phyloP scores from a whole-genome alignment of 64 coral and sea anemone species.

The Porites lutea region DNA sequence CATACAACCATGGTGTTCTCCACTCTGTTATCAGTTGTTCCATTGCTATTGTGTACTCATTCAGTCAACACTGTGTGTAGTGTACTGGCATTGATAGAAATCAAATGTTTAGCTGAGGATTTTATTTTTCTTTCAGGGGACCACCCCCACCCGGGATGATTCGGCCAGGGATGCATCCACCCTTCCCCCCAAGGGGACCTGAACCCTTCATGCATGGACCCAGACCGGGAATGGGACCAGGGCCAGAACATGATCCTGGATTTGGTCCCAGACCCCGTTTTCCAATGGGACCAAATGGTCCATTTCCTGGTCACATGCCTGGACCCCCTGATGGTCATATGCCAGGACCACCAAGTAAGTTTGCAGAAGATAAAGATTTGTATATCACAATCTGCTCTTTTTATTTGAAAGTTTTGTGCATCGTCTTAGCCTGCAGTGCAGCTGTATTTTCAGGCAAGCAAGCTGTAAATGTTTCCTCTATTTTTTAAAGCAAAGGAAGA shows the following conservation, averaged over 20 bases:
- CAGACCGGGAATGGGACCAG: conserved; percentile 29
- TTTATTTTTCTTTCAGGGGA: conserved; percentile 17
- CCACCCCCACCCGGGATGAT: conserved; percentile 29
- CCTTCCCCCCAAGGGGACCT: conserved; percentile 29
- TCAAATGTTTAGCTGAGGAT: background rate
- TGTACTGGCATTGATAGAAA: no score
- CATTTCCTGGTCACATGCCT: conserved; percentile 51
- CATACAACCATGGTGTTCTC: no score
- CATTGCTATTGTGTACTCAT: no score
- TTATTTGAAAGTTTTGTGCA: no score
- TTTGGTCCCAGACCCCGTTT: conserved; percentile 51
- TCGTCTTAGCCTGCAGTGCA: no score
- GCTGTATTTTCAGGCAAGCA: no score
- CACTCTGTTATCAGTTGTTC: no score
- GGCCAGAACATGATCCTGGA: conserved; percentile 23
- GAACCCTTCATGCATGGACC: conserved; percentile 50
- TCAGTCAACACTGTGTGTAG: no score
- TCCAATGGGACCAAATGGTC: conserved; percentile 30
- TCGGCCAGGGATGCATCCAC: conserved; percentile 25
- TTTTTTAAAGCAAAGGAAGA: no score
- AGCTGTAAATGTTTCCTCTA: no score
- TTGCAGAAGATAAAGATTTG: no score
- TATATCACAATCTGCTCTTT: no score
- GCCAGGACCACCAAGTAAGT: conserved; percentile 16
- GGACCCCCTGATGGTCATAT: conserved; percentile 29